Percentiles rank a stretch among this genome's conserved stretches.
Evolutionary conservation across 1,140 invertebrate genomes (phyloP).

Genomic region (Ceratoteleas bidentatus): DNA sequence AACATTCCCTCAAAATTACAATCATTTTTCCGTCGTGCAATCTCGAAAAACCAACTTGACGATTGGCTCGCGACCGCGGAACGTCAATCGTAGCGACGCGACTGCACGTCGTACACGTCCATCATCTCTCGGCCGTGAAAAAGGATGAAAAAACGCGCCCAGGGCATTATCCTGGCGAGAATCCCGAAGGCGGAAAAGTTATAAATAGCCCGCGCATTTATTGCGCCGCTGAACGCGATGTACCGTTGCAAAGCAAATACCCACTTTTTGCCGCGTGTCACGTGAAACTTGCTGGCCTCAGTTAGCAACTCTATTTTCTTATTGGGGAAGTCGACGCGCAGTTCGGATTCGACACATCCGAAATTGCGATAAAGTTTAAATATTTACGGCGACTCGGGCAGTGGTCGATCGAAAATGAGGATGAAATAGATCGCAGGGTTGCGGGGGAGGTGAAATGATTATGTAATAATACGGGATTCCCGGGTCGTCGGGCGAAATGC

Average conservation of each 20-base stretch:
- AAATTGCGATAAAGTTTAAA: slow-evolving; percentile 27
- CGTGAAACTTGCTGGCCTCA: slow-evolving; percentile 50
- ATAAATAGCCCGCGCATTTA: slow-evolving; percentile 58
- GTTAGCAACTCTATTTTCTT: slow-evolving; percentile 64
- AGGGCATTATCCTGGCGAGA: slow-evolving; percentile 28
- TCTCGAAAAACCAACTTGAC: no score
- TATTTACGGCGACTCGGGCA: slow-evolving; percentile 30
- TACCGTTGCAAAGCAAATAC: slow-evolving; percentile 60
- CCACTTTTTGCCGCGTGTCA: slow-evolving; percentile 53
- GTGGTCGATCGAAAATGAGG: slow-evolving; percentile 13
- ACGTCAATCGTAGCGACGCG: background rate
- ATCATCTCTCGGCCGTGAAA: slow-evolving; percentile 24
- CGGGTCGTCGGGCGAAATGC: slow-evolving; percentile 50
- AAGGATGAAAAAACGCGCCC: slow-evolving; percentile 23
- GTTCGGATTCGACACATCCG: slow-evolving; percentile 25
- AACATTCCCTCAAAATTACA: no score
- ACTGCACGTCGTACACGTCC: background rate
- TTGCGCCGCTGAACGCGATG: slow-evolving; percentile 54
- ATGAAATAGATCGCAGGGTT: background rate
- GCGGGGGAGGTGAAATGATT: slow-evolving; percentile 19
- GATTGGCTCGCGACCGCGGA: no score
- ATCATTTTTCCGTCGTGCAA: no score
- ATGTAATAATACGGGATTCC: slow-evolving; percentile 41
- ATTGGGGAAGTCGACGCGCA: slow-evolving; percentile 56
- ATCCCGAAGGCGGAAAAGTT: slow-evolving; percentile 61